phyloP scores from a whole-genome alignment of 2,797 vertebrate species.

The Sebastes hubbsi region DNA sequence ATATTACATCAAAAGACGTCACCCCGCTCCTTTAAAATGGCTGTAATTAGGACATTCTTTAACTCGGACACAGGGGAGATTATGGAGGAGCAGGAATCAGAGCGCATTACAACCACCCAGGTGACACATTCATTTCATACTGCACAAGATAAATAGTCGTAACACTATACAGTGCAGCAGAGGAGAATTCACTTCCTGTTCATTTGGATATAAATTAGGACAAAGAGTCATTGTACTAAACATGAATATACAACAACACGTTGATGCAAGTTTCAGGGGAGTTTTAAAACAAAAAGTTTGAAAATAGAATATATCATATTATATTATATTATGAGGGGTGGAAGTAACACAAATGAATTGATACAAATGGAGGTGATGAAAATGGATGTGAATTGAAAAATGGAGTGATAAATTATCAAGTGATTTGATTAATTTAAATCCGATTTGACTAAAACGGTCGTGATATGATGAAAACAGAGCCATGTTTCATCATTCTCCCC shows the following conservation, averaged over 20 bases:
- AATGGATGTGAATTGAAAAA: no score
- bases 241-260: background rate
- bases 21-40: slow-evolving; percentile 85
- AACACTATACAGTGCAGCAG: background rate
- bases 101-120: slow-evolving; percentile 48
- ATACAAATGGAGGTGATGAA: no score
- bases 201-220: background rate
- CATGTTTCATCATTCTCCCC: no score
- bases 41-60: slow-evolving; percentile 86
- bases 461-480: no score
- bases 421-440: no score
- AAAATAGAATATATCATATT: background rate
- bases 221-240: background rate
- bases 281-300: no score
- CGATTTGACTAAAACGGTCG: no score
- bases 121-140: slow-evolving; percentile 30
- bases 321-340: background rate
- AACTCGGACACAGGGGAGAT: slow-evolving; percentile 71
- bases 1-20: slow-evolving; percentile 91
- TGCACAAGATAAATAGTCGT: background rate
- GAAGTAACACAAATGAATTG: no score
- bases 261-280: background rate
- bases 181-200: background rate
- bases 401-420: no score
- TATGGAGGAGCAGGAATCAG: slow-evolving; percentile 66